Percentiles rank a stretch among this genome's conserved stretches.
Conservation (phyloP, 2,888 invertebrate genomes). For the Epistrophella euchroma region DNA sequence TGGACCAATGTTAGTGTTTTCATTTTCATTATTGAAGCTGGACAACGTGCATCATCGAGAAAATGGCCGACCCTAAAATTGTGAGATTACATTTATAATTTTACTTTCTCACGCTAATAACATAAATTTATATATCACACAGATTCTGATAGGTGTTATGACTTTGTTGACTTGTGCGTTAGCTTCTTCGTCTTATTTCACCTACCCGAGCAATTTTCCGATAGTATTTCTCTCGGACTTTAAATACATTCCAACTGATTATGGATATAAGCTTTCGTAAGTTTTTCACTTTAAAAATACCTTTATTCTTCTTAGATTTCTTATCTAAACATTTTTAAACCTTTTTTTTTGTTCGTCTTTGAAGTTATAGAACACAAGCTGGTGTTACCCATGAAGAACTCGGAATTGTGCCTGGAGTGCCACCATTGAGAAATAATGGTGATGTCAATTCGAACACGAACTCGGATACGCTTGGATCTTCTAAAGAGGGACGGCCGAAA, state of each 20-base stretch:
- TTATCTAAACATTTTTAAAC: background rate
- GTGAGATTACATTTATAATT: slow-evolving; percentile 37
- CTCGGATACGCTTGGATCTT: slow-evolving; percentile 60
- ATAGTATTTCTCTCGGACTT: slow-evolving; percentile 46
- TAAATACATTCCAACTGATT: slow-evolving; percentile 50
- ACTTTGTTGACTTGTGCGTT: slow-evolving; percentile 17
- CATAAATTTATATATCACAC: background rate
- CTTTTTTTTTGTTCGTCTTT: background rate
- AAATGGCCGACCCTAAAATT: slow-evolving; percentile 47
- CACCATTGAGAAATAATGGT: background rate
- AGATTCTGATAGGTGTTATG: slow-evolving; percentile 48
- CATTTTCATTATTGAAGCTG: slow-evolving; percentile 58
- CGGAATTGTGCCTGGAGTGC: slow-evolving; percentile 30
- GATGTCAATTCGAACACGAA: background rate
- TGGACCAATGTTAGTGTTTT: slow-evolving; percentile 47
- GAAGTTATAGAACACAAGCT: slow-evolving; percentile 50
- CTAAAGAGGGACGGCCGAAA: slow-evolving; percentile 31
- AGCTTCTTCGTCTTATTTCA: slow-evolving; percentile 37
- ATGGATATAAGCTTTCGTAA: slow-evolving; percentile 63
- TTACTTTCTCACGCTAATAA: slow-evolving; percentile 1
- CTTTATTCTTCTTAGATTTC: background rate
- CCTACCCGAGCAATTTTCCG: slow-evolving; percentile 45
- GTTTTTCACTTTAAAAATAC: background rate
- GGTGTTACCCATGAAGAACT: slow-evolving; percentile 47
- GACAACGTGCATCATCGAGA: slow-evolving; percentile 47